phyloP scores from a whole-genome alignment of 2,888 invertebrate genomes.

The Carabus problematicus region DNA sequence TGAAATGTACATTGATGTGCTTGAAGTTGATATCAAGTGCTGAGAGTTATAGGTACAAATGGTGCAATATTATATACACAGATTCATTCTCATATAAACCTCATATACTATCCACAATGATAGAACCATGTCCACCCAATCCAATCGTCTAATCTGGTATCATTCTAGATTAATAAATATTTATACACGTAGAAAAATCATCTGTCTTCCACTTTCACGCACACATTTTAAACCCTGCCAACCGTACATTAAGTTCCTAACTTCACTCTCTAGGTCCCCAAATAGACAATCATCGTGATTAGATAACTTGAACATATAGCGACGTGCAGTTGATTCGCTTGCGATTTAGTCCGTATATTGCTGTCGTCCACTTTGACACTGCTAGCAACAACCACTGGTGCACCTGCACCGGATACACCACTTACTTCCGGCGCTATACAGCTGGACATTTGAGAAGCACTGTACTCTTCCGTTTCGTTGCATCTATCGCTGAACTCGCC shows the following conservation, averaged over 20 bases:
- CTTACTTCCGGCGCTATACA: constrained; percentile 65
- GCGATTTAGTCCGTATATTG: constrained; percentile 54
- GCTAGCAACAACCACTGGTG: constrained; percentile 69
- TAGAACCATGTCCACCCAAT: too few relatives aligned
- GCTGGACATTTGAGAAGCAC: constrained; percentile 61
- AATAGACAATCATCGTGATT: background rate
- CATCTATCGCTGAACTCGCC: constrained; percentile 73
- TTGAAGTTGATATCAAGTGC: too few relatives aligned
- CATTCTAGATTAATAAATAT: too few relatives aligned
- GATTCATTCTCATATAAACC: too few relatives aligned
- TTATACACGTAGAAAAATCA: too few relatives aligned
- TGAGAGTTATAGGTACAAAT: too few relatives aligned
- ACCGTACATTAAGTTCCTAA: background rate
- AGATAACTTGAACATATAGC: constrained; percentile 3
- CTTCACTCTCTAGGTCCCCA: constrained; percentile 1
- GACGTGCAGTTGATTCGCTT: background rate
- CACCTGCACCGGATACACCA: constrained; percentile 57
- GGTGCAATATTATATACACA: too few relatives aligned
- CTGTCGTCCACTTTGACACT: constrained; percentile 73
- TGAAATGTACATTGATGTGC: too few relatives aligned
- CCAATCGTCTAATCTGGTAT: too few relatives aligned
- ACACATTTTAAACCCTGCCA: constrained; percentile 7
- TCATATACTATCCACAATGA: too few relatives aligned
- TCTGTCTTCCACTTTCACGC: too few relatives aligned
- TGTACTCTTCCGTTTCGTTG: constrained; percentile 65